phyloP scores from a whole-genome alignment of 2,888 invertebrate genomes.

The Stenurella melanura region DNA sequence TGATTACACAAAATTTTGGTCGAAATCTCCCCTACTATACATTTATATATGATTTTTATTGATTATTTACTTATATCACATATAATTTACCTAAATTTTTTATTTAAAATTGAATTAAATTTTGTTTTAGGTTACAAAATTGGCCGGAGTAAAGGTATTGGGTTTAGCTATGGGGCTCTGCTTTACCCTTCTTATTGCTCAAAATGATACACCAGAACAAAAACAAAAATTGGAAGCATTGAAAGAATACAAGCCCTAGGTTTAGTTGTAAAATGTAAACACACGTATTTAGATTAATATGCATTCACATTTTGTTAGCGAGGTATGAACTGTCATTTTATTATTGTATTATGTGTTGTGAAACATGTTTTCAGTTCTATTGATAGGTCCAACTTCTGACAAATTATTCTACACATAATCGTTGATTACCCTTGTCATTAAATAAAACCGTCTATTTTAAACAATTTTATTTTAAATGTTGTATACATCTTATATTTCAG shows the following conservation, averaged over 20 bases:
- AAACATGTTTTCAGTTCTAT: constrained; percentile 7
- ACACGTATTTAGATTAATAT: constrained; percentile 40
- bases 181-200: constrained; percentile 85
- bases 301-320: constrained; percentile 22
- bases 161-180: constrained; percentile 90
- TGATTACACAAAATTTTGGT: too few relatives aligned
- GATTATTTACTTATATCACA: too few relatives aligned
- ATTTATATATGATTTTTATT: too few relatives aligned
- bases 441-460: constrained; percentile 19
- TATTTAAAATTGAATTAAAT: neutral
- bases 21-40: too few relatives aligned
- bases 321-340: constrained; percentile 28
- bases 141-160: constrained; percentile 85
- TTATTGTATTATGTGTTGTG: constrained; percentile 19
- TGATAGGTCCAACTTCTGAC: constrained; percentile 12
- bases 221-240: constrained; percentile 78
- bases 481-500: constrained; percentile 37
- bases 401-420: constrained; percentile 30
- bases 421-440: constrained; percentile 18
- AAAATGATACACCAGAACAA: constrained; percentile 80
- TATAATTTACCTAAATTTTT: too few relatives aligned
- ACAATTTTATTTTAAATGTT: constrained; percentile 24
- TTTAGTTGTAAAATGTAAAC: constrained; percentile 19
- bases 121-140: constrained; percentile 74
- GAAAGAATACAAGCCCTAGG: constrained; percentile 73